Evolutionary conservation across 2,888 invertebrate genomes (phyloP), one percentile per base, ranked within the genome.

Genomic region (Orthonychiurus folsomi): DNA sequence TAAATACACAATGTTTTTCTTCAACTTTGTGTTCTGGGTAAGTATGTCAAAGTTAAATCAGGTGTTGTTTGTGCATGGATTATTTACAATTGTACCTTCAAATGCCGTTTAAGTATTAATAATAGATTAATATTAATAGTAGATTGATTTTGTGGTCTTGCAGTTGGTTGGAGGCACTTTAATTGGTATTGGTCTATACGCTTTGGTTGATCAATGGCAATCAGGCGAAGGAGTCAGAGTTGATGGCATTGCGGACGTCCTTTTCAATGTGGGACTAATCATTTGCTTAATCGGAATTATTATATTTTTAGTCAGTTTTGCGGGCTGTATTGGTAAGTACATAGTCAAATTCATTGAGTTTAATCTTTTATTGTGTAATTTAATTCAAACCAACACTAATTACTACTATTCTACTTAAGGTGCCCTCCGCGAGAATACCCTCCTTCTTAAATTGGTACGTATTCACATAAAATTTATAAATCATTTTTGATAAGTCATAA

Each of bases 311-410:
- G 91, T 95, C 60, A 93, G 93, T 77, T 94, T 93, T 77, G 89
- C 92, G 23, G 94, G 94, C 3, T 95, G 93, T 76, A 85, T 95
- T 18, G 94, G 91, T n/a, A n/a, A n/a, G n/a, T n/a, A n/a, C n/a
- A n/a, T n/a, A n/a, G n/a, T n/a, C n/a, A n/a, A n/a, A n/a, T n/a
- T n/a, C n/a, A n/a, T n/a, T n/a, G n/a, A n/a, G n/a, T n/a, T n/a
- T n/a, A n/a, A n/a, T n/a, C n/a, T n/a, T n/a, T n/a, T n/a, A n/a
- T n/a, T n/a, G n/a, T n/a, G n/a, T n/a, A n/a, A n/a, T n/a, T n/a
- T n/a, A n/a, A n/a, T n/a, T n/a, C n/a, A n/a, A n/a, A n/a, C n/a
- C n/a, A n/a, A n/a, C n/a, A n/a, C n/a, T n/a, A n/a, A n/a, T n/a
- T n/a, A n/a, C n/a, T n/a, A n/a, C n/a, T n/a, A n/a, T n/a, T n/a